Percentiles rank a stretch among this genome's conserved stretches.
Conservation (phyloP, 1,140 invertebrate genomes). For the Archivesica marissinica region DNA sequence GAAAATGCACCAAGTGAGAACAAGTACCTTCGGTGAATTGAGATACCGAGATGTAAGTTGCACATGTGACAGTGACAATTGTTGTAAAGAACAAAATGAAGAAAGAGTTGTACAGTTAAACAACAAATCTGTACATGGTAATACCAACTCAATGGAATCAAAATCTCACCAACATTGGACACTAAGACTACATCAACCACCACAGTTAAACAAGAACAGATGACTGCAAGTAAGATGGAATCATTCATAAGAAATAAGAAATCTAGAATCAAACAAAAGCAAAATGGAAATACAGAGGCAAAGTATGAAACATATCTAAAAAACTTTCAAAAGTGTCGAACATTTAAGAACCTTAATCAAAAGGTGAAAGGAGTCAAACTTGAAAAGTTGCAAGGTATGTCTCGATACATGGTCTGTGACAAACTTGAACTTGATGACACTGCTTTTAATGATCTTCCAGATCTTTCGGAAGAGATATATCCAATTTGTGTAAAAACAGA, state of each 20-base stretch:
- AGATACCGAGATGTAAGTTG: not conserved
- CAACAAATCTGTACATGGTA: too few relatives aligned
- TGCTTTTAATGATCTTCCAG: conserved; percentile 6
- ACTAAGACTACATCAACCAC: too few relatives aligned
- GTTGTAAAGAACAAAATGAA: not conserved
- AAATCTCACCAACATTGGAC: not conserved
- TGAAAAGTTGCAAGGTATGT: not conserved
- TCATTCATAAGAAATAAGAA: not conserved
- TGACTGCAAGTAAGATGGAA: not conserved
- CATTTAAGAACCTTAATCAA: not conserved
- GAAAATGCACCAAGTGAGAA: not conserved
- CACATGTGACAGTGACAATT: not conserved
- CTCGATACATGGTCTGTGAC: not conserved
- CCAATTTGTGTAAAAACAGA: conserved; percentile 19
- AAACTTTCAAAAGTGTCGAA: not conserved
- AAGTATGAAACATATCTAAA: not conserved
- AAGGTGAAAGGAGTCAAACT: not conserved
- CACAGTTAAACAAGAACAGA: not conserved
- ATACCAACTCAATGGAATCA: too few relatives aligned
- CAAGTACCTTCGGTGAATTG: not conserved
- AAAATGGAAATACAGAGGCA: not conserved
- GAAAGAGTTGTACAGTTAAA: not conserved
- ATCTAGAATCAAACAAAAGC: not conserved
- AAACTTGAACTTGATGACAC: not conserved
- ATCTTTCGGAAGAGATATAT: not conserved